A percentile compares a stretch with the other conserved stretches of the same genome.
Conservation (phyloP, 2,797 vertebrate species). For the Diceros bicornis region DNA sequence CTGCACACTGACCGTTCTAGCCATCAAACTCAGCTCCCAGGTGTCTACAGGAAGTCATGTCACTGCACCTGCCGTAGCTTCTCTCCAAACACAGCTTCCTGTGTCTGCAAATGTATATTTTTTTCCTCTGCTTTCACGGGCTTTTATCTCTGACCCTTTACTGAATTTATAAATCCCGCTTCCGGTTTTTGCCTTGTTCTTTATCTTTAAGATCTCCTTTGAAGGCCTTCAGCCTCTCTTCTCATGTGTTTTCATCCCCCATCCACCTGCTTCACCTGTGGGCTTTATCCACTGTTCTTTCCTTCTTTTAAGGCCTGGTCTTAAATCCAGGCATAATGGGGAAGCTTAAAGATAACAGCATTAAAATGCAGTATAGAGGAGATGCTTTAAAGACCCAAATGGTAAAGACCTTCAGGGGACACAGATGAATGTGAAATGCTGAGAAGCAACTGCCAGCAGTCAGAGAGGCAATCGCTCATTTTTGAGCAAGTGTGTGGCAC, state of each 20-base stretch:
- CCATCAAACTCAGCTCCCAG: background rate
- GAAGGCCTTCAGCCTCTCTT: conserved; percentile 31
- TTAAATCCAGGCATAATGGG: background rate
- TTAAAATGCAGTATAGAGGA: background rate
- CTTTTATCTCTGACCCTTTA: conserved; percentile 31
- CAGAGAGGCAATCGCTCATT: background rate
- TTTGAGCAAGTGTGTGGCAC: background rate
- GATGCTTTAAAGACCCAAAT: conserved; percentile 34
- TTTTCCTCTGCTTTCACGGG: background rate
- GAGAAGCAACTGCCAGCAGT: background rate
- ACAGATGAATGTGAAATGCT: background rate
- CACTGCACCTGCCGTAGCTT: background rate
- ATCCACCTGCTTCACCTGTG: conserved; percentile 44
- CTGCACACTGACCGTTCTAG: background rate
- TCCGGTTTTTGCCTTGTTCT: background rate
- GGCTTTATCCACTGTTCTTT: conserved; percentile 66
- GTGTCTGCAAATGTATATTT: background rate
- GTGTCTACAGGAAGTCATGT: background rate
- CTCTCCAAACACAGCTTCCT: conserved; percentile 64
- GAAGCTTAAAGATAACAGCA: conserved; percentile 52
- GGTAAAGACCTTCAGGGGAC: background rate
- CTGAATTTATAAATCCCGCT: conserved; percentile 39
- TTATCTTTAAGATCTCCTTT: conserved; percentile 42
- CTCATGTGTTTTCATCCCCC: background rate
- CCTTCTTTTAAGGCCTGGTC: conserved; percentile 58